Base-by-base conservation (phyloP, 2,113 vertebrate species). In the Neotoma lepida region DNA sequence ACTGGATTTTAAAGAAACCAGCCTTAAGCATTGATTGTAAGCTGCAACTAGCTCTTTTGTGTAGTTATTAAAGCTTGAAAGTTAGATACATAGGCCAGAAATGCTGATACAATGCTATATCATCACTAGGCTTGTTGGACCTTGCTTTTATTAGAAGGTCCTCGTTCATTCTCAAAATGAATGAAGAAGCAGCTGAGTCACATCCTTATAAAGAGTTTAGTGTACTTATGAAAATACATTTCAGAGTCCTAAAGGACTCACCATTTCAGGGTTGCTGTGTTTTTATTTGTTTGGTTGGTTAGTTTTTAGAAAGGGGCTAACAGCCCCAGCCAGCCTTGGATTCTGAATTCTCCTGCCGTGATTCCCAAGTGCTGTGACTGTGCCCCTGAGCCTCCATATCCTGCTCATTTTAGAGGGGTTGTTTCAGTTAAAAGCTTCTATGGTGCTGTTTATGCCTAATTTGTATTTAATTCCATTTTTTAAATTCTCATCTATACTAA, bases 141-240 rank as follows among this genome's bases (percentile, higher is more conserved):
- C 20, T 30, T 49, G 30, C 35, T 1, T 95, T 95, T 90, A 20
- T 30, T 33, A 54, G 80, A 77, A 77, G 30, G 46, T 0, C 7
- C n/a, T 61, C 20, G 66, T 93, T 94, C 68, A 80, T 90, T 51
- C 64, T 92, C 33, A 91, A 1, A 66, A 93, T 90, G 35, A 24
- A 56, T 89, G 66, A 86, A 46, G 85, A 86, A 68, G 46, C 78
- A 54, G 35, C 82, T 18, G 54, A 39, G 35, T 88, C 85, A 71
- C 30, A 63, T 13, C 20, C 46, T 51, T 88, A 66, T 4, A 86
- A 84, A 54, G 49, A 54, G 13, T 66, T 94, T 63, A 87, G 68
- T 91, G 74, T 33, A n/a, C 41, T 89, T 91, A 89, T 64, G 51
- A 95, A 95, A 88, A 44, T 35, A 82, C 2, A 51, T 93, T 71